Evolutionary conservation across 2,797 vertebrate genomes (phyloP).

Genomic region (Tragopan temminckii): DNA sequence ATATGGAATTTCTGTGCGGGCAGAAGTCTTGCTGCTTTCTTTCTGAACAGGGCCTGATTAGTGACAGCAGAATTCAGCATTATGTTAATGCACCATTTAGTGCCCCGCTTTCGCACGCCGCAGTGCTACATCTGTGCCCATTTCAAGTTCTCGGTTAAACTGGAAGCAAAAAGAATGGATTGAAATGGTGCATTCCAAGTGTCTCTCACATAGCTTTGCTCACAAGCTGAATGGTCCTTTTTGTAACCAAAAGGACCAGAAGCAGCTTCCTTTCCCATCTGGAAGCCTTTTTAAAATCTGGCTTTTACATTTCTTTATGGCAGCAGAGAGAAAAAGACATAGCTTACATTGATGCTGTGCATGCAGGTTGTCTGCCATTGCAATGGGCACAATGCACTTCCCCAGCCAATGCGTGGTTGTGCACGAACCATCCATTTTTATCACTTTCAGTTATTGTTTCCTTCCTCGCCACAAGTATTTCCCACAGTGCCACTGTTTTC

Average conservation of each 20-base stretch:
- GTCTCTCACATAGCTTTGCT: background rate
- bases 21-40: background rate
- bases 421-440: constrained; percentile 39
- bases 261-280: background rate
- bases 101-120: constrained; percentile 1
- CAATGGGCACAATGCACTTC: background rate
- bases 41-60: constrained; percentile 39
- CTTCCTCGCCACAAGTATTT: constrained; percentile 49
- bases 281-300: background rate
- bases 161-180: background rate
- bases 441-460: constrained; percentile 59
- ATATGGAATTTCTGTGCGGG: background rate
- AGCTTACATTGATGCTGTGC: background rate
- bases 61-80: background rate
- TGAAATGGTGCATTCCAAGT: background rate
- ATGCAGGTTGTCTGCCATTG: background rate
- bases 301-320: background rate
- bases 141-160: background rate
- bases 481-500: constrained; percentile 64
- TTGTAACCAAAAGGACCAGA: background rate
- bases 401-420: background rate
- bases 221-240: background rate
- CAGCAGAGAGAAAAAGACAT: background rate
- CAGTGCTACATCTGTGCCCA: background rate
- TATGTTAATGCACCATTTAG: background rate